phyloP scores from a whole-genome alignment of 2,797 vertebrate genomes.

The Poeciliopsis presidionis region DNA sequence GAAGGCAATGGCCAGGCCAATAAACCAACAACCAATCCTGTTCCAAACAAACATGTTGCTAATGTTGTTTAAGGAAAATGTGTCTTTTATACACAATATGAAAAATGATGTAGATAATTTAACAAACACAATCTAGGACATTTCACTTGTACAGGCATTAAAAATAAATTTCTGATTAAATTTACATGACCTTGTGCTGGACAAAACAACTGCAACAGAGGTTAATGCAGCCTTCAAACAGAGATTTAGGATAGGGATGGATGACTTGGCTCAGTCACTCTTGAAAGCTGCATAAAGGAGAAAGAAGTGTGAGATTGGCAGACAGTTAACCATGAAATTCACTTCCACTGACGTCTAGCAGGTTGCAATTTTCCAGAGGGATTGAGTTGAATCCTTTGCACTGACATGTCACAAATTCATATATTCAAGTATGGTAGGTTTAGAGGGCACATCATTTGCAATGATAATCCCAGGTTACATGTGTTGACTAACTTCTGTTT shows the following conservation, averaged over 20 bases:
- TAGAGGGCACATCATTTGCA: conserved; percentile 21
- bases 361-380: conserved; percentile 66
- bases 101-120: neutral
- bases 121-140: neutral
- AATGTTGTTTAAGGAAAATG: conserved; percentile 9
- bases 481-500: conserved; percentile 21
- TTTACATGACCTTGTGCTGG: conserved; percentile 57
- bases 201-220: conserved; percentile 48
- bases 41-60: conserved; percentile 13
- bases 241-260: conserved; percentile 41
- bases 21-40: conserved; percentile 17
- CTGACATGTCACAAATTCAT: conserved; percentile 36
- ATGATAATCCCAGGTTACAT: conserved; percentile 27
- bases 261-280: conserved; percentile 72
- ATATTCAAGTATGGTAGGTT: conserved; percentile 1
- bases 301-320: conserved; percentile 69
- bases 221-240: conserved; percentile 55
- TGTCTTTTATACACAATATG: neutral
- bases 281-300: conserved; percentile 61
- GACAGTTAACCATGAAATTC: conserved; percentile 79
- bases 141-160: neutral
- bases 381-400: conserved; percentile 54
- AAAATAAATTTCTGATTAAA: conserved; percentile 30
- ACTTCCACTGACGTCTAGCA: conserved; percentile 62
- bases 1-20: neutral